A percentile compares a stretch with the other conserved stretches of the same genome.
These are phyloP conservation scores for Amphiura filiformis DNA, from an alignment of 35 echinoderm and acorn worm species.

Conservation along the genomic window DNA sequence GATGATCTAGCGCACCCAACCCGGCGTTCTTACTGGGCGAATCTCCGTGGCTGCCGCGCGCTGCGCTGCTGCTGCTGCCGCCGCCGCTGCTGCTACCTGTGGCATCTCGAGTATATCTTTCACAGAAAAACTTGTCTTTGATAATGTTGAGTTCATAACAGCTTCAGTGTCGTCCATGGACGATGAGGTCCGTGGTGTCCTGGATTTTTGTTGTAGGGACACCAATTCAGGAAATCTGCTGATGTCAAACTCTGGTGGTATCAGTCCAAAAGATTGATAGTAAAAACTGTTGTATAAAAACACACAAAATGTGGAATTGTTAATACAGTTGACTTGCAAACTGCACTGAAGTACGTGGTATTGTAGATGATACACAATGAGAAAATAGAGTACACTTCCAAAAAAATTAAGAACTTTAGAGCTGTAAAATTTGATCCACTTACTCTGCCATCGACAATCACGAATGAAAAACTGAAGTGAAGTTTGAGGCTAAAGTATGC, in stretches of 20 bases:
- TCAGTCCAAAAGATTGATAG: neutral
- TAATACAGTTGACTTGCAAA: neutral
- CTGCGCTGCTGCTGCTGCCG: conserved; percentile 57
- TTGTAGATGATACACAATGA: neutral
- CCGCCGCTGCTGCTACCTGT: conserved; percentile 72
- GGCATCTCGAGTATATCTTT: conserved; percentile 98
- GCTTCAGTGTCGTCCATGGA: conserved; percentile 87
- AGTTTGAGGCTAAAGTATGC: no score
- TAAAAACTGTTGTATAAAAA: neutral
- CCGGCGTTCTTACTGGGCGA: conserved; percentile 15
- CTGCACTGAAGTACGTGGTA: neutral
- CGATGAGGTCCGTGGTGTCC: neutral
- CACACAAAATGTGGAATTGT: neutral
- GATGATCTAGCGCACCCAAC: neutral
- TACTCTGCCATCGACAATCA: no score
- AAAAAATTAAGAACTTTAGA: no score
- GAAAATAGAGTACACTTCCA: no score
- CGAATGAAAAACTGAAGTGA: no score
- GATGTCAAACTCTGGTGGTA: neutral
- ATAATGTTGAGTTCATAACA: conserved; percentile 82
- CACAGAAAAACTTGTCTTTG: conserved; percentile 98
- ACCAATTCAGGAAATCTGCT: neutral
- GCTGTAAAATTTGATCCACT: no score
- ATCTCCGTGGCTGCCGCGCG: conserved; percentile 1
- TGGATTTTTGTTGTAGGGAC: neutral